Evolutionary conservation across 2,888 invertebrate genomes (phyloP), one percentile per base, ranked within the genome.

Genomic region (Stramonita haemastoma): DNA sequence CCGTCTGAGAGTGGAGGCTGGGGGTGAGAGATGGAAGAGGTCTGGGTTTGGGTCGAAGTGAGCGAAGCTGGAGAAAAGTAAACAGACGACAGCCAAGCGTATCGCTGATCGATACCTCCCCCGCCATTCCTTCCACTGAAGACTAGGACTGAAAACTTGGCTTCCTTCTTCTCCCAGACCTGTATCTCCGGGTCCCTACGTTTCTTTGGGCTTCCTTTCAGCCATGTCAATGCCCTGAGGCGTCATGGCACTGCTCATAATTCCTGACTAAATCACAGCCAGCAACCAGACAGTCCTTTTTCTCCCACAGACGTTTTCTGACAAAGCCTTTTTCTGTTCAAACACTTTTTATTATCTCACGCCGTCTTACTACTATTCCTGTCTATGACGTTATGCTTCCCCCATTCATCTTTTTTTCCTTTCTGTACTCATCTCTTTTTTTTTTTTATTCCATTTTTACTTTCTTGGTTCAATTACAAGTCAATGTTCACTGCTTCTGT

Each of bases 51-150:
- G 81, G 77, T 32, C 77, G 26, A 15, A 22, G 81, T 22, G 46
- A 83, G 81, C 26, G 22, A 66, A 22, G 46, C 81, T 26, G 81
- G 13, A 36, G 87, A 66, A 46, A 83, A 36, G 81, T 83, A 83
- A 83, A 83, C 46, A 83, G 81, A 13, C 36, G 81, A 83, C 81
- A 83, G 81, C 26, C 81, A 46, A 36, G 81, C 81, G 81, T 83
- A 46, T 83, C 81, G 26, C 36, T 83, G 81, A 83, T 83, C 81
- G 81, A 83, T 83, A 46, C 2, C 26, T 83, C 22, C n/a, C 34
- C n/a, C 46, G 6, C 46, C 46, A 22, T 46, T 46, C 81, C 46
- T 13, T 26, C 81, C 36, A 83, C 46, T 83, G 46, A 2, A 46
- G 46, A 46, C 4, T 46, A 46, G 46, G 46, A 46, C 46, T 46